These are phyloP conservation scores for Bujurquina vittata DNA, from an alignment of 2,113 vertebrate species.

Conservation along the genomic window DNA sequence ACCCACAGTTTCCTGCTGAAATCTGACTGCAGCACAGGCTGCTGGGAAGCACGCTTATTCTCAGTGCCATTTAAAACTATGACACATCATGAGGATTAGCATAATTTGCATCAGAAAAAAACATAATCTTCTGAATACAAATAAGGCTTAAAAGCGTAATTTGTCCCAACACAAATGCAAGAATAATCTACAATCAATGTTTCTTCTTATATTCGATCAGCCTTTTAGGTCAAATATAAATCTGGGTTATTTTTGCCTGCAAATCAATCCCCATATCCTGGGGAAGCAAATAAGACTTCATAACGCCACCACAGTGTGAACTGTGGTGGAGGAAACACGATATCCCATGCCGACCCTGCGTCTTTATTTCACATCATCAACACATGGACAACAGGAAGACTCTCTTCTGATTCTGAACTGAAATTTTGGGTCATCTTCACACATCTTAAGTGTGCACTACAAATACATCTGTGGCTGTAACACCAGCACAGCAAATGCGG, in stretches of 20 bases:
- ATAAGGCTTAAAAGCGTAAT: neutral
- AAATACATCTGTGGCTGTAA: neutral
- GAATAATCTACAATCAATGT: slow-evolving; percentile 16
- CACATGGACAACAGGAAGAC: slow-evolving; percentile 1
- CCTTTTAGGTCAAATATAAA: slow-evolving; percentile 48
- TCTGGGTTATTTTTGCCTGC: slow-evolving; percentile 22
- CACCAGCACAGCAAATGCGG: neutral
- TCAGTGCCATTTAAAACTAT: slow-evolving; percentile 11
- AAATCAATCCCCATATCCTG: slow-evolving; percentile 37
- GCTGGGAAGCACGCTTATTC: neutral
- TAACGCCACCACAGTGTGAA: slow-evolving; percentile 38
- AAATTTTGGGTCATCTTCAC: neutral
- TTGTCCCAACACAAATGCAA: neutral
- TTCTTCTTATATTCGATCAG: neutral
- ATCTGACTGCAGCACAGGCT: slow-evolving; percentile 23
- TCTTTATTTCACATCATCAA: slow-evolving; percentile 33
- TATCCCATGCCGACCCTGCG: slow-evolving; percentile 13
- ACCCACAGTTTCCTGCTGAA: slow-evolving; percentile 17
- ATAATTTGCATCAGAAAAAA: neutral
- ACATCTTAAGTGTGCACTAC: neutral
- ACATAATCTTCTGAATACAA: neutral
- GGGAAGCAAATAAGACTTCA: slow-evolving; percentile 45
- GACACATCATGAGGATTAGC: slow-evolving; percentile 3
- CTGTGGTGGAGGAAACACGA: slow-evolving; percentile 23
- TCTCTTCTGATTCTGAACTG: neutral